phyloP scores from a whole-genome alignment of 92 coral and sea anemone genomes.

The Micromussa lordhowensis region DNA sequence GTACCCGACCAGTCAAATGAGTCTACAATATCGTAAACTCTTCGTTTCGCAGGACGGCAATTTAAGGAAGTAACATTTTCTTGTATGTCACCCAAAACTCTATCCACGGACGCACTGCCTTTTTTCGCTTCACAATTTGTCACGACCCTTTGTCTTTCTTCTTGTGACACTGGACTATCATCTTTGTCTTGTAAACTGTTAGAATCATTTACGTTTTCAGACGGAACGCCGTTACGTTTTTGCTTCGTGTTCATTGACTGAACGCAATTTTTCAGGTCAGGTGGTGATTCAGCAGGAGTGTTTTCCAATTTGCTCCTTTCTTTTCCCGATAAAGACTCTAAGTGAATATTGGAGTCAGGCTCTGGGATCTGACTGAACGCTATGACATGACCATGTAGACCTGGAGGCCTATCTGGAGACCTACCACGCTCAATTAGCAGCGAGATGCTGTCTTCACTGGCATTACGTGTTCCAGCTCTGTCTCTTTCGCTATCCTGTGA shows the following conservation, averaged over 20 bases:
- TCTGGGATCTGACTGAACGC: not conserved
- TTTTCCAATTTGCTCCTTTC: not conserved
- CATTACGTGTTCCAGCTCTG: not conserved
- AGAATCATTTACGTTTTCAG: not conserved
- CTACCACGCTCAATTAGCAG: not conserved
- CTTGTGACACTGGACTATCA: not conserved
- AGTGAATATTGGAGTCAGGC: not conserved
- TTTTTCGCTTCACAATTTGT: not conserved
- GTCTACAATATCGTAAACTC: conserved; percentile 1
- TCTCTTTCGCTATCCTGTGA: not conserved
- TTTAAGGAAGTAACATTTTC: not conserved
- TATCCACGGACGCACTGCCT: not conserved
- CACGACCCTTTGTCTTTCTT: not conserved
- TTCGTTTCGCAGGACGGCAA: not conserved
- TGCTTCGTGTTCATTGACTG: not conserved
- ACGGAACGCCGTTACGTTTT: not conserved
- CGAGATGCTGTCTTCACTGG: conserved; percentile 14
- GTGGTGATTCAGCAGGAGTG: not conserved
- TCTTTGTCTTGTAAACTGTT: not conserved
- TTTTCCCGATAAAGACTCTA: not conserved
- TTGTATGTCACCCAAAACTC: not conserved
- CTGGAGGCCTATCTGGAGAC: not conserved
- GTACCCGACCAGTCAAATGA: conserved; percentile 38
- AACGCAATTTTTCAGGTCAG: not conserved
- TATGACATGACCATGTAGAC: not conserved